phyloP scores from a whole-genome alignment of 2,888 invertebrate species.

The Drosophila subsilvestris region DNA sequence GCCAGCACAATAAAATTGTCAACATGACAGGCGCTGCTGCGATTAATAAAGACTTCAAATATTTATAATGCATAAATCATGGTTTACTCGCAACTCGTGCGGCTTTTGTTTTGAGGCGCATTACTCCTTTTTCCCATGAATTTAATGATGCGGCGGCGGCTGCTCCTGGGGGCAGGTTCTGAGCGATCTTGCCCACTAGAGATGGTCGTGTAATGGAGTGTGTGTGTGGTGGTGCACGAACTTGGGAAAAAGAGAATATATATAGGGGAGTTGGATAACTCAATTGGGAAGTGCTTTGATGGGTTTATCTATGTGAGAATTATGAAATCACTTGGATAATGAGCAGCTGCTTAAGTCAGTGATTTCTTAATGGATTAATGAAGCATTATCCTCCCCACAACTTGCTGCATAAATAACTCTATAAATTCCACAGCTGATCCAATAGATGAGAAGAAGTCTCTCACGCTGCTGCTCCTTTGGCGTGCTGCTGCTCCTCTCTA shows the following conservation, averaged over 20 bases:
- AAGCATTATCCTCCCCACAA: too few species aligned
- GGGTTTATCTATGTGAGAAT: background rate
- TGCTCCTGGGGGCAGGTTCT: slow-evolving; percentile 31
- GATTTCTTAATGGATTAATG: too few species aligned
- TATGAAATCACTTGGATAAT: background rate
- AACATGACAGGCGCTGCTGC: slow-evolving; percentile 72
- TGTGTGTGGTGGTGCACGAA: background rate
- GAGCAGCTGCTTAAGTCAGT: background rate
- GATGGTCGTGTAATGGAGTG: slow-evolving; percentile 4
- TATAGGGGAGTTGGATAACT: background rate
- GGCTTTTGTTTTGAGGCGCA: slow-evolving; percentile 13
- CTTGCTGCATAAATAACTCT: background rate
- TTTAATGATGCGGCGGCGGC: slow-evolving; percentile 28
- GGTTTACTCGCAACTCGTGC: slow-evolving; percentile 46
- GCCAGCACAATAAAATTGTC: slow-evolving; percentile 72
- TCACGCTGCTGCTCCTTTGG: background rate
- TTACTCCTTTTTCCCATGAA: slow-evolving; percentile 36
- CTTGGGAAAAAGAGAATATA: too few species aligned
- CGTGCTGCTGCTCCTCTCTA: slow-evolving; percentile 26
- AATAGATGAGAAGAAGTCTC: background rate
- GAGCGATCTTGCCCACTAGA: background rate
- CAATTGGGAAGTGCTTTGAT: background rate
- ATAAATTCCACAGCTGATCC: background rate
- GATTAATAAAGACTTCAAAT: slow-evolving; percentile 71
- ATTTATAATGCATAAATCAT: slow-evolving; percentile 68